These are phyloP conservation scores for Sphaerodactylus townsendi DNA, from an alignment of 2,113 vertebrate species.

Conservation along the genomic window DNA sequence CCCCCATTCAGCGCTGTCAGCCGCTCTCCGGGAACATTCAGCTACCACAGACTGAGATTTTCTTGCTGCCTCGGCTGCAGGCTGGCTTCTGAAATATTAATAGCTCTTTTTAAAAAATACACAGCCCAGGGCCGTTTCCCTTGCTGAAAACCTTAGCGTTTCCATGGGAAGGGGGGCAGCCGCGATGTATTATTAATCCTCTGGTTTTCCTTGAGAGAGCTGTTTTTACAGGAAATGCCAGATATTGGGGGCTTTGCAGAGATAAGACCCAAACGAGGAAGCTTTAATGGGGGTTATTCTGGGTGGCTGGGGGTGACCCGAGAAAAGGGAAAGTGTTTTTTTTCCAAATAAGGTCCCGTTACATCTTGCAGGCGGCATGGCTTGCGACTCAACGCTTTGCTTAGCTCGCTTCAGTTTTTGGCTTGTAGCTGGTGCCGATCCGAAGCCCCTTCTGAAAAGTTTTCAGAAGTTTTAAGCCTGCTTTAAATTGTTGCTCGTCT, in stretches of 20 bases:
- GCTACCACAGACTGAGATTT: not conserved
- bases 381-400: not conserved
- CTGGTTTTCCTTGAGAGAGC: not conserved
- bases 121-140: not conserved
- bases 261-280: not conserved
- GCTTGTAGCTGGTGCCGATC: too few relatives aligned
- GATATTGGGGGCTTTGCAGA: not conserved
- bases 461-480: not conserved
- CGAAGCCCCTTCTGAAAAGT: too few relatives aligned
- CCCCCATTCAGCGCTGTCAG: too few relatives aligned
- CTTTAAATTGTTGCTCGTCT: too few relatives aligned
- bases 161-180: not conserved
- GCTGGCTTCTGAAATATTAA: conserved; percentile 2
- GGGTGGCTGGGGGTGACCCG: not conserved
- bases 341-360: too few relatives aligned
- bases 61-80: not conserved
- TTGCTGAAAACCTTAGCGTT: not conserved
- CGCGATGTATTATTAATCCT: not conserved
- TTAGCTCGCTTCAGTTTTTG: not conserved
- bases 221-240: not conserved
- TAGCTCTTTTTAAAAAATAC: not conserved
- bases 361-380: too few relatives aligned
- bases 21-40: not conserved
- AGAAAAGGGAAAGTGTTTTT: not conserved
- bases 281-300: too few relatives aligned